These are phyloP conservation scores for Lepidocyrtoides sp. DNA, from an alignment of 2,888 invertebrate genomes.

Conservation along the genomic window DNA sequence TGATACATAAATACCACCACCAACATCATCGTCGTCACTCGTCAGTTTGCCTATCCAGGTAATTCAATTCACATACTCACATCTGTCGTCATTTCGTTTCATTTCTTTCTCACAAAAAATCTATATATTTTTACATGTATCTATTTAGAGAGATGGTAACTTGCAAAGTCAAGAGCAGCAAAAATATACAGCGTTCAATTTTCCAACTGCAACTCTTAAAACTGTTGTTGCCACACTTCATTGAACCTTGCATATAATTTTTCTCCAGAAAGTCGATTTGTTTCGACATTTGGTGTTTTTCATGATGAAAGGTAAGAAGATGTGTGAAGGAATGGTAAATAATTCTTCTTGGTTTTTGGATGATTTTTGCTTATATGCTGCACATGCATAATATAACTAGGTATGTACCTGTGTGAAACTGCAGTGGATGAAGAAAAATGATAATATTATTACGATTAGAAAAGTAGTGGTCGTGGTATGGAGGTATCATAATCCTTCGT, in stretches of 20 bases:
- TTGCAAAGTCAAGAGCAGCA: background rate
- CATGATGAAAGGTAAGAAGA: background rate
- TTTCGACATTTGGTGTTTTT: background rate
- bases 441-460: no score
- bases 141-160: background rate
- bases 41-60: background rate
- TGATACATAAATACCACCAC: no score
- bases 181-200: background rate
- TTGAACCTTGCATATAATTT: background rate
- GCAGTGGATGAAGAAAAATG: no score
- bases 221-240: background rate
- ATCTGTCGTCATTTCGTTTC: slow-evolving; percentile 21
- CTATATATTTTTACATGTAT: background rate
- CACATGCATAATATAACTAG: background rate
- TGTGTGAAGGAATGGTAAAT: background rate
- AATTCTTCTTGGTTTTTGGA: background rate
- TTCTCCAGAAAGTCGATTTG: slow-evolving; percentile 2
- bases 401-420: background rate
- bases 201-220: no score
- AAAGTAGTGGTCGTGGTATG: no score
- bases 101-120: background rate
- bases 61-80: slow-evolving; percentile 31
- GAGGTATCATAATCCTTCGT: no score
- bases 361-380: background rate
- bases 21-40: no score